Conservation (phyloP, 2,113 vertebrate genomes). For the Anarhynchus alexandrinus region DNA sequence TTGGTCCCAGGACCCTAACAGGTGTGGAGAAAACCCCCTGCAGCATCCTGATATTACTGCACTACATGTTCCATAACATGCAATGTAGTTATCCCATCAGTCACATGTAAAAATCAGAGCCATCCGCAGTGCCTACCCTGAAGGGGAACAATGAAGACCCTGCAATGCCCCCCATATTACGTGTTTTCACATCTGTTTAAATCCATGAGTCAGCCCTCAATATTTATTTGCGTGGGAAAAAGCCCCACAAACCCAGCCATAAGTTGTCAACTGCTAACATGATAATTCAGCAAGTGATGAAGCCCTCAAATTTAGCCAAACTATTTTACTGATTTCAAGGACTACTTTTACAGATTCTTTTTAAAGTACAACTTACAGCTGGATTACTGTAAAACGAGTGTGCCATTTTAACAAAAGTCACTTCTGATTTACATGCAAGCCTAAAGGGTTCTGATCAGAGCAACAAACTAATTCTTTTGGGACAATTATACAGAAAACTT, state of each 20-base stretch:
- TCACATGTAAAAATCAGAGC: background rate
- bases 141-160: background rate
- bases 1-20: background rate
- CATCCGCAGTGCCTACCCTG: background rate
- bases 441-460: background rate
- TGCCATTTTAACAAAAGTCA: background rate
- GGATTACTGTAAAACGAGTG: background rate
- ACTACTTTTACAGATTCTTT: background rate
- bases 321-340: background rate
- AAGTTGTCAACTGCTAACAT: background rate
- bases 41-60: background rate
- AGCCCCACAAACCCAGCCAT: background rate
- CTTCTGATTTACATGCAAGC: background rate
- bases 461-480: background rate
- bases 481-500: background rate
- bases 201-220: background rate
- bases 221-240: background rate
- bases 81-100: background rate
- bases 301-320: background rate
- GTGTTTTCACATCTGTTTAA: background rate
- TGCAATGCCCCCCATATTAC: background rate
- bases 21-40: background rate
- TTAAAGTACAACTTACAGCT: background rate
- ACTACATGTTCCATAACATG: fast-evolving
- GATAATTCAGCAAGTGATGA: background rate